Evolutionary conservation across 2,797 vertebrate genomes (phyloP).

Genomic region (Mus caroli): DNA sequence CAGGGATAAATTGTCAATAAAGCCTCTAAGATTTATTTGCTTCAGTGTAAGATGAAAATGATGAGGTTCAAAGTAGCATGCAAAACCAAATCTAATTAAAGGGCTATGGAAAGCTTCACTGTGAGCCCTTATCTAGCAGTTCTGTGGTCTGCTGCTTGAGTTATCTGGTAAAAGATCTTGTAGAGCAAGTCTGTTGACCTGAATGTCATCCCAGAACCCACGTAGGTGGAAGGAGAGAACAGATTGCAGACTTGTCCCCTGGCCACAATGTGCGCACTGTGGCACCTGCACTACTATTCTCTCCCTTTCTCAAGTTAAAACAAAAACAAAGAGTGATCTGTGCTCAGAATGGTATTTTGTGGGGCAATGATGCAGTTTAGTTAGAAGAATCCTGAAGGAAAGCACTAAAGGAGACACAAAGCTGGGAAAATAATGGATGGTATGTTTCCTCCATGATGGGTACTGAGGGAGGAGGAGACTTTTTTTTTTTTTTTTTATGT

Average conservation of each 20-base stretch:
- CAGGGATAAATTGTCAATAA: slow-evolving; percentile 1
- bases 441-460: not conserved
- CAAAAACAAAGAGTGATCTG: not conserved
- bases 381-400: not conserved
- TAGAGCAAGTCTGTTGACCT: not conserved
- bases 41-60: slow-evolving; percentile 30
- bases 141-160: not conserved
- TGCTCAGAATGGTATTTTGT: not conserved
- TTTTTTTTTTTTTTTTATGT: not conserved
- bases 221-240: not conserved
- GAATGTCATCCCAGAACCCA: not conserved
- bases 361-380: not conserved
- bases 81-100: slow-evolving; percentile 37
- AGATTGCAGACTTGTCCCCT: not conserved
- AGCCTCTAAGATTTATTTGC: slow-evolving; percentile 8
- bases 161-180: not conserved
- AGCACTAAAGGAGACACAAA: not conserved
- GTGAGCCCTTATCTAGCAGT: not conserved
- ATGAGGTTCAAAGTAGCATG: not conserved
- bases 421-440: not conserved
- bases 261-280: not conserved
- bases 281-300: not conserved
- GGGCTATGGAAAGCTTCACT: not conserved
- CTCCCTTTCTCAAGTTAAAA: not conserved
- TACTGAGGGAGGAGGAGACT: not conserved